phyloP scores from a whole-genome alignment of 23 tunicate genomes.

The Trididemnum miniatum region DNA sequence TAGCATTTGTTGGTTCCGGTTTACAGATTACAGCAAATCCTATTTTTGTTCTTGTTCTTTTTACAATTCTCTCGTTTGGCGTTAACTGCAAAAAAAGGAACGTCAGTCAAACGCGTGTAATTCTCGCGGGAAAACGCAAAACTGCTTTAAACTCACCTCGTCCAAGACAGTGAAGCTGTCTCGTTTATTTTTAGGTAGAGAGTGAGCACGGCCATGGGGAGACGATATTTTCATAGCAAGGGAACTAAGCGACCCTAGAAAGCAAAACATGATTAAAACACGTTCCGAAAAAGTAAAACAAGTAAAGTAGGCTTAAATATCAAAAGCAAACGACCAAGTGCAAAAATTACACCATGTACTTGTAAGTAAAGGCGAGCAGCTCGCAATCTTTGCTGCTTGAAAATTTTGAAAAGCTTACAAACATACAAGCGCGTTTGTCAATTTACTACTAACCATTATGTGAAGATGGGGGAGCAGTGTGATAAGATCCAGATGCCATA shows the following conservation, averaged over 20 bases:
- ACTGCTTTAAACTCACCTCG: constrained; percentile 31
- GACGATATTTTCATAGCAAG: neutral
- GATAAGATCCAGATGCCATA: neutral
- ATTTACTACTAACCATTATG: neutral
- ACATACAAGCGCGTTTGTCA: too few species aligned
- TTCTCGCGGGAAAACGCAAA: neutral
- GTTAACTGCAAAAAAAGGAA: constrained; percentile 7
- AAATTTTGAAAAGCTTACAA: too few species aligned
- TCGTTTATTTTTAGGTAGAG: constrained; percentile 56
- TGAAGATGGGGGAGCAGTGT: neutral
- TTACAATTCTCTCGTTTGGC: constrained; percentile 8
- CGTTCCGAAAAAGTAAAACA: too few species aligned
- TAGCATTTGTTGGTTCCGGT: constrained; percentile 63
- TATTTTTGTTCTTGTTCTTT: constrained; percentile 54
- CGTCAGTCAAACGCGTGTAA: neutral
- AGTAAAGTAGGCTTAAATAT: too few species aligned
- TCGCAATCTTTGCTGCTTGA: too few species aligned
- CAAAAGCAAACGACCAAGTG: too few species aligned
- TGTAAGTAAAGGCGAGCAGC: too few species aligned
- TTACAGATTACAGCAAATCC: constrained; percentile 77
- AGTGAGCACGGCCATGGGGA: constrained; percentile 43
- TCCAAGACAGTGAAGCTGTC: constrained; percentile 68
- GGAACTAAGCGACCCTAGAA: neutral
- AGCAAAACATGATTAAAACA: neutral
- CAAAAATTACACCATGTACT: too few species aligned